Evolutionary conservation across 2,797 vertebrate species (phyloP), one percentile per base, ranked within the genome.

Genomic region (Carapus acus): DNA sequence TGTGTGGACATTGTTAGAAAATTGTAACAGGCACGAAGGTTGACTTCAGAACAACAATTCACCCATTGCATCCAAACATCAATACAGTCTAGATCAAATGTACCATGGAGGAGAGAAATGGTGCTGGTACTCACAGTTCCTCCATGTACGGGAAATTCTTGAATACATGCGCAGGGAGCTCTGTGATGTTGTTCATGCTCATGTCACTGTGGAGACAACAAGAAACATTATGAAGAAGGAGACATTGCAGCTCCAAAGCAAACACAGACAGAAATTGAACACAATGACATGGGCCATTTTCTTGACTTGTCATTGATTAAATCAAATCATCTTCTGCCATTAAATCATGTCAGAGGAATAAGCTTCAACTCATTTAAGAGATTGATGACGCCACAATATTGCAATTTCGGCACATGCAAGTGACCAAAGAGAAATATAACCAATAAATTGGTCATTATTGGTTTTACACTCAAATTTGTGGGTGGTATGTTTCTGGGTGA

Each of bases 121-220:
- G 54, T 41, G 37, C 55, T 58, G 80, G 84, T 86, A 97, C 96
- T 98, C 82, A 98, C 96, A 99, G 82, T 74, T 99, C 96, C 74
- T 97, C 94, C 59, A 99, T 89, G 71, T 93, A 96, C 36, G 93
- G 91, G 49, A 97, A 89, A 71, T 91, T 94, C 86, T 90, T 95
- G 85, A 99, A 98, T 0, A 94, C 91, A 57, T 91, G 86, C 48
- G 94, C 92, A 69, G 93, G 93, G 50, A 99, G 86, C 71, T 93
- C 93, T 1, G 96, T 98, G 79, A 98, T 95, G 83, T 98, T 99
- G 85, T 99, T 99, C 96, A 99, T 98, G 82, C 96, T 99, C 81
- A 98, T 87, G 82, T 99, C 96, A 71, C 96, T 98, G 81, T 71
- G 65, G 68, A 80, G 74, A 71, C n/a, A 57, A 17, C 17, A 58